A percentile compares a stretch with the other conserved stretches of the same genome.
Conservation (phyloP, 2,888 invertebrate species). For the Pasiphila rectangulata region DNA sequence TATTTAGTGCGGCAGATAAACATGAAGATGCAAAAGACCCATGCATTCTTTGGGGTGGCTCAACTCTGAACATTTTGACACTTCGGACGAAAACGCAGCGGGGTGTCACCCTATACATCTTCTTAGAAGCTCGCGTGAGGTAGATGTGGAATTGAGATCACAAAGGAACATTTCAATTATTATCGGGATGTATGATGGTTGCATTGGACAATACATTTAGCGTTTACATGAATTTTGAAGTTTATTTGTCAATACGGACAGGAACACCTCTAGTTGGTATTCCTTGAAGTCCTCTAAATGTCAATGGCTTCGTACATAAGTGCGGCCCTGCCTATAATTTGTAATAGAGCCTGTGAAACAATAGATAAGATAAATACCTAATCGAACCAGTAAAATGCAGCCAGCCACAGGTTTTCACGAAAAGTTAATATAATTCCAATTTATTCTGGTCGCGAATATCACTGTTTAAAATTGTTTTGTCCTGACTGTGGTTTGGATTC, state of each 20-base stretch:
- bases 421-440: conserved; percentile 7
- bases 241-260: neutral
- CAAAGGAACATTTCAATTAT: conserved; percentile 65
- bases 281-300: neutral
- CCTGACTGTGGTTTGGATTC: conserved; percentile 32
- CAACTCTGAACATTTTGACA: conserved; percentile 74
- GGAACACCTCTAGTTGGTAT: neutral
- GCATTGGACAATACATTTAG: conserved; percentile 18
- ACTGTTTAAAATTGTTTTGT: conserved; percentile 46
- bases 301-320: too few species aligned
- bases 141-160: conserved; percentile 56
- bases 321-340: too few species aligned
- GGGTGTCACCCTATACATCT: conserved; percentile 65
- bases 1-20: conserved; percentile 6
- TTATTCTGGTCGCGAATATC: conserved; percentile 46
- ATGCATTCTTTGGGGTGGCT: conserved; percentile 52
- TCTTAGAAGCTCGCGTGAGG: conserved; percentile 73
- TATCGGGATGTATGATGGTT: conserved; percentile 29
- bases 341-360: too few species aligned
- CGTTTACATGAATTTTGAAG: neutral
- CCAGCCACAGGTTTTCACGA: too few species aligned
- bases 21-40: conserved; percentile 3
- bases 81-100: conserved; percentile 74
- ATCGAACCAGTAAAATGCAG: too few species aligned
- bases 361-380: neutral